These are phyloP conservation scores for Pandemis heparana DNA, from an alignment of 2,888 invertebrate genomes.

Conservation along the genomic window DNA sequence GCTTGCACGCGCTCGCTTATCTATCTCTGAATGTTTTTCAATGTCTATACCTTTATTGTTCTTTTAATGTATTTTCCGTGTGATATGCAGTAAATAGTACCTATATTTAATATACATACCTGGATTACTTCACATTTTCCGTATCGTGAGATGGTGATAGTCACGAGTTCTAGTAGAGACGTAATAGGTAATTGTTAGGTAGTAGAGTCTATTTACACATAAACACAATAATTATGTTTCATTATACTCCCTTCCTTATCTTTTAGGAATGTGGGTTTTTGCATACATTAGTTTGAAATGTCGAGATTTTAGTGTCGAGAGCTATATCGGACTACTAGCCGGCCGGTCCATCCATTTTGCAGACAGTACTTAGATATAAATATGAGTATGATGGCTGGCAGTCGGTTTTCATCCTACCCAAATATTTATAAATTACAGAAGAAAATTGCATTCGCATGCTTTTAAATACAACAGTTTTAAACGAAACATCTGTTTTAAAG, in stretches of 20 bases:
- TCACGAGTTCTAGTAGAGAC: background rate
- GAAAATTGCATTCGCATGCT: slow-evolving; percentile 16
- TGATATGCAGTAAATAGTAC: background rate
- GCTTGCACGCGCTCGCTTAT: slow-evolving; percentile 44
- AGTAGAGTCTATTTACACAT: background rate
- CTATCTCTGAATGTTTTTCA: slow-evolving; percentile 31
- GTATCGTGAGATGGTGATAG: background rate
- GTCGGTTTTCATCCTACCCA: background rate
- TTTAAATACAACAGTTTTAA: background rate
- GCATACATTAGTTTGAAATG: too few species aligned
- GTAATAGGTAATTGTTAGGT: background rate
- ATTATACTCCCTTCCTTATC: too few species aligned
- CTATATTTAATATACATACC: background rate
- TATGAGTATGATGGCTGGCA: background rate
- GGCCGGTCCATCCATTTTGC: background rate
- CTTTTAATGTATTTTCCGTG: slow-evolving; percentile 10
- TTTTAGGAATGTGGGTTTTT: too few species aligned
- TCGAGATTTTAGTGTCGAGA: too few species aligned
- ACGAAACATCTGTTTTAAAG: slow-evolving; percentile 2
- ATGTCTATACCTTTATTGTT: slow-evolving; percentile 15
- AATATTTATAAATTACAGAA: slow-evolving; percentile 13
- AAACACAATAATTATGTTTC: too few species aligned
- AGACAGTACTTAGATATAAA: background rate
- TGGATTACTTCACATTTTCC: background rate
- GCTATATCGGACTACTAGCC: too few species aligned